Conservation (phyloP, 2,113 vertebrate genomes). For the Xiphias gladius region DNA sequence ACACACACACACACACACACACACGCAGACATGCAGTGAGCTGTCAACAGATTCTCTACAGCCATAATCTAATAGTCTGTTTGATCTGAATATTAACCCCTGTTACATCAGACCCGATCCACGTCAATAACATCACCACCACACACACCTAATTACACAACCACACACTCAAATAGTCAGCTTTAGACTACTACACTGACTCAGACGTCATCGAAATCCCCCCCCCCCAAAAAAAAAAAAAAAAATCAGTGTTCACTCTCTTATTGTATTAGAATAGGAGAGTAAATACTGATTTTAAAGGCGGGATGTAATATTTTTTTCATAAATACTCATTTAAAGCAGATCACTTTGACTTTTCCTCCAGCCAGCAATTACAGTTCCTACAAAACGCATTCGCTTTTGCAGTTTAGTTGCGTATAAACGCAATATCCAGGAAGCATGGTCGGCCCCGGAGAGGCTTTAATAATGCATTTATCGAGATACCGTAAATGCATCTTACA, state of each 20-base stretch:
- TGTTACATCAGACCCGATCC: constrained; percentile 56
- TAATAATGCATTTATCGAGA: constrained; percentile 11
- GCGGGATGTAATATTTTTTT: too few species aligned
- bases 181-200: not conserved
- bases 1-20: not conserved
- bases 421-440: not conserved
- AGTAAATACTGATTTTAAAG: too few species aligned
- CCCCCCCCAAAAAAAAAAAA: too few species aligned
- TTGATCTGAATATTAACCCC: constrained; percentile 57
- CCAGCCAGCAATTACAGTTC: not conserved
- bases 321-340: too few species aligned
- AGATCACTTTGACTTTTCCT: too few species aligned
- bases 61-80: constrained; percentile 55
- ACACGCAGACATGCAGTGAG: not conserved
- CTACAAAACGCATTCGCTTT: not conserved
- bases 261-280: too few species aligned
- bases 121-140: constrained; percentile 25
- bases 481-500: too few species aligned
- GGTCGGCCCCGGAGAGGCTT: too few species aligned
- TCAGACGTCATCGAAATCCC: not conserved
- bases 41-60: constrained; percentile 32
- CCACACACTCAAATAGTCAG: constrained; percentile 1
- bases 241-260: too few species aligned
- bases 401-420: not conserved
- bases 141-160: constrained; percentile 1